Base-by-base conservation (phyloP, 1,140 invertebrate genomes). In the Bradysia coprophila region DNA sequence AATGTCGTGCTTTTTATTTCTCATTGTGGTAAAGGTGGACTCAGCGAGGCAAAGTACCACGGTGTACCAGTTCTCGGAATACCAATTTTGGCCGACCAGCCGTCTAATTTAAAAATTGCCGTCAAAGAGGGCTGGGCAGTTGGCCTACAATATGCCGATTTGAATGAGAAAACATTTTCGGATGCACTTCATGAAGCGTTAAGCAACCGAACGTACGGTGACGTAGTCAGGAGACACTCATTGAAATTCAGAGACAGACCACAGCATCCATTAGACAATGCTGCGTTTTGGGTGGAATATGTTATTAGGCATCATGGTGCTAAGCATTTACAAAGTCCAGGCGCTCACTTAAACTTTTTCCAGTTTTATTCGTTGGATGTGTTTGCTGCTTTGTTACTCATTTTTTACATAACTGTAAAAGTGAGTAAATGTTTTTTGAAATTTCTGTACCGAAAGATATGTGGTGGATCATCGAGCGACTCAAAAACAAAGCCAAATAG, bases 11-110 rank as follows among this genome's bases (percentile, higher is more conserved):
- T 72, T 11, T 81, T 75, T 49, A 58, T 81, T 11, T 69, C 69
- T 2, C 78, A 82, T 47, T 76, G 75, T 1, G 79, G 78, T 16
- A 59, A 76, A 6, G 59, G 79, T 21, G 76, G 78, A 21, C 45
- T 58, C 20, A 58, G 55, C 10, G 79, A 83, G 49, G 68, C 69
- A 0, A 55, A 75, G 2, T 67, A 74, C 22, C 62, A 63, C 2
- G 76, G 73, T 2, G 67, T 76, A 16, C 78, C 80, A 2, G 69
- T 80, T 61, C 38, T 81, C 2, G 54, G 69, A n/a, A 58, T 75
- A 31, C 71, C 72, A 0, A 64, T 75, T 48, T 75, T 62, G 44
- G 72, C 69, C 5, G 74, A 76, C 54, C 74, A 75, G 47, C 62
- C 60, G 20, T 48, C 57, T 13, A 76, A 75, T 49, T 60, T 62